Conservation (phyloP, 2,888 invertebrate species). For the Rhaphigaster nebulosa region DNA sequence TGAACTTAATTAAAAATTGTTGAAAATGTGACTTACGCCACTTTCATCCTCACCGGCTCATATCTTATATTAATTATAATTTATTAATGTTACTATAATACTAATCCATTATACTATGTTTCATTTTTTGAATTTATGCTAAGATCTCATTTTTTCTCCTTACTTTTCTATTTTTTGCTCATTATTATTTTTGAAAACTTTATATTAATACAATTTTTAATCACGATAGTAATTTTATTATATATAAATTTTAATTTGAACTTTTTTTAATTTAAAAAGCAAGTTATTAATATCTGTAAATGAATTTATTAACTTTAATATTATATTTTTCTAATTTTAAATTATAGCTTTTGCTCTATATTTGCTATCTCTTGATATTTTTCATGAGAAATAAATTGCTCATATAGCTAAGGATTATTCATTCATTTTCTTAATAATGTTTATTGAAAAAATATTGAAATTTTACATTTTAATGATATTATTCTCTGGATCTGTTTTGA, state of each 20-base stretch:
- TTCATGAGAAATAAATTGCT: not conserved
- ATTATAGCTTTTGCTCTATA: not conserved
- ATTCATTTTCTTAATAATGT: not conserved
- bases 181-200: not conserved
- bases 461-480: not conserved
- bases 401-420: not conserved
- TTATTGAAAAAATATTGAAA: not conserved
- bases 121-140: not conserved
- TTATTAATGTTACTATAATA: not conserved
- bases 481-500: slow-evolving; percentile 25
- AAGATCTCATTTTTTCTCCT: not conserved
- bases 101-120: not conserved
- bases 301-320: not conserved
- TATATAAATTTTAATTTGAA: not conserved
- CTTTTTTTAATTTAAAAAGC: not conserved
- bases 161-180: not conserved
- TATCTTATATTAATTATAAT: not conserved
- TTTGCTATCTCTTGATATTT: not conserved
- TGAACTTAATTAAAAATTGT: no score
- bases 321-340: slow-evolving; percentile 15
- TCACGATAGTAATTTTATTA: not conserved
- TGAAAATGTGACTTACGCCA: no score
- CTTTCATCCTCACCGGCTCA: no score
- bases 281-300: not conserved
- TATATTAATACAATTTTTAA: not conserved